Percentiles rank a stretch among this genome's conserved stretches.
phyloP scores from a whole-genome alignment of 1,140 invertebrate species.

The Meloidogyne hapla region DNA sequence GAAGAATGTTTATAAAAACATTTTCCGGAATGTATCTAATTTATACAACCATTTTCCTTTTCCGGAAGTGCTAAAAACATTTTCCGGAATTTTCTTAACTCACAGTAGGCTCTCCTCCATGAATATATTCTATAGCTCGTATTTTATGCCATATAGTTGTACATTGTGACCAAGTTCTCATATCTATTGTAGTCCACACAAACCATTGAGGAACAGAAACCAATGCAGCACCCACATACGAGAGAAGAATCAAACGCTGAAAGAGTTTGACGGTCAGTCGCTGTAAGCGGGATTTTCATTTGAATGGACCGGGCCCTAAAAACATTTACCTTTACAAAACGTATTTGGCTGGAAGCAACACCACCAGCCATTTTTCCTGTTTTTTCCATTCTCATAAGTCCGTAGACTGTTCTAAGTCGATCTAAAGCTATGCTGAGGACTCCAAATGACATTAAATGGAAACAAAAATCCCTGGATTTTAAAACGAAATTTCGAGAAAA shows the following conservation, averaged over 20 bases:
- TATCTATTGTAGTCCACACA: slow-evolving; percentile 55
- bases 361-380: slow-evolving; percentile 33
- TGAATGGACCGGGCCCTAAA: neutral
- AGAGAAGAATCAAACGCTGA: slow-evolving; percentile 41
- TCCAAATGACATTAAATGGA: slow-evolving; percentile 53
- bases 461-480: slow-evolving; percentile 49
- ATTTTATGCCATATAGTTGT: slow-evolving; percentile 51
- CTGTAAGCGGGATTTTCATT: slow-evolving; percentile 1
- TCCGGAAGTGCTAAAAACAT: neutral
- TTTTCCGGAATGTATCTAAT: neutral
- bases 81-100: neutral
- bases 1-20: neutral
- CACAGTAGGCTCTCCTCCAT: slow-evolving; percentile 41
- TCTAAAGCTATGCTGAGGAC: slow-evolving; percentile 52
- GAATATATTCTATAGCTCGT: slow-evolving; percentile 41
- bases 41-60: neutral
- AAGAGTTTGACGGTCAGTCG: slow-evolving; percentile 20
- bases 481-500: neutral
- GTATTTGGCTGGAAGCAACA: slow-evolving; percentile 32
- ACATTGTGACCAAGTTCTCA: slow-evolving; percentile 41
- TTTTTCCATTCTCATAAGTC: slow-evolving; percentile 48
- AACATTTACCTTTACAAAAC: slow-evolving; percentile 43
- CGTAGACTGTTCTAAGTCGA: slow-evolving; percentile 51
- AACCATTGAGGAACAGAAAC: slow-evolving; percentile 53
- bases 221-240: slow-evolving; percentile 46